phyloP scores from a whole-genome alignment of 2,888 invertebrate genomes.

The Germaria angustata region DNA sequence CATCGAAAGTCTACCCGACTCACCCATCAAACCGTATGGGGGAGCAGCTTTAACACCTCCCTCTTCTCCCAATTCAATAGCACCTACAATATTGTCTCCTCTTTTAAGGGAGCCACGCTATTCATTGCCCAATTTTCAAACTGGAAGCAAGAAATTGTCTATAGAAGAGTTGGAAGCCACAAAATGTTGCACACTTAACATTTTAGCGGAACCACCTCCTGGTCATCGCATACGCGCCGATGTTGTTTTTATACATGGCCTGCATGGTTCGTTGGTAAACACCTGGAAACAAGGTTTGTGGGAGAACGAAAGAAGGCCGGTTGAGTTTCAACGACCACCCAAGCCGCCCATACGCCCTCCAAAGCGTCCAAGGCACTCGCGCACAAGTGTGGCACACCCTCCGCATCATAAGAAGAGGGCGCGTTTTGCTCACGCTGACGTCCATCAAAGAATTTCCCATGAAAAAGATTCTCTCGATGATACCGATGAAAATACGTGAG shows the following conservation, averaged over 20 bases:
- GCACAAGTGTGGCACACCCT: conserved; percentile 73
- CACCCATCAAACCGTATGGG: conserved; percentile 52
- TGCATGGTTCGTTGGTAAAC: conserved; percentile 85
- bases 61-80: conserved; percentile 44
- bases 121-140: conserved; percentile 54
- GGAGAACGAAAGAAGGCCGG: conserved; percentile 80
- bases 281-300: conserved; percentile 91
- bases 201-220: conserved; percentile 77
- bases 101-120: conserved; percentile 68
- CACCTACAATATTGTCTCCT: conserved; percentile 57
- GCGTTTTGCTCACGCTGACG: conserved; percentile 70
- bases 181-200: conserved; percentile 77
- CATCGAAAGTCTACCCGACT: conserved; percentile 76
- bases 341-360: conserved; percentile 78
- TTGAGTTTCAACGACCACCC: conserved; percentile 78
- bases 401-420: conserved; percentile 77
- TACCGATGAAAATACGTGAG: conserved; percentile 63
- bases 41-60: conserved; percentile 22
- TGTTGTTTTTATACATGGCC: conserved; percentile 89
- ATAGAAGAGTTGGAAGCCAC: conserved; percentile 70
- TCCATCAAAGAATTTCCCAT: conserved; percentile 59
- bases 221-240: conserved; percentile 82
- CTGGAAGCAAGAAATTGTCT: conserved; percentile 39
- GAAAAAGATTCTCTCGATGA: conserved; percentile 57
- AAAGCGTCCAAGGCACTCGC: conserved; percentile 77